Conservation (phyloP, 2,797 vertebrate genomes). For the Aeoliscus strigatus region DNA sequence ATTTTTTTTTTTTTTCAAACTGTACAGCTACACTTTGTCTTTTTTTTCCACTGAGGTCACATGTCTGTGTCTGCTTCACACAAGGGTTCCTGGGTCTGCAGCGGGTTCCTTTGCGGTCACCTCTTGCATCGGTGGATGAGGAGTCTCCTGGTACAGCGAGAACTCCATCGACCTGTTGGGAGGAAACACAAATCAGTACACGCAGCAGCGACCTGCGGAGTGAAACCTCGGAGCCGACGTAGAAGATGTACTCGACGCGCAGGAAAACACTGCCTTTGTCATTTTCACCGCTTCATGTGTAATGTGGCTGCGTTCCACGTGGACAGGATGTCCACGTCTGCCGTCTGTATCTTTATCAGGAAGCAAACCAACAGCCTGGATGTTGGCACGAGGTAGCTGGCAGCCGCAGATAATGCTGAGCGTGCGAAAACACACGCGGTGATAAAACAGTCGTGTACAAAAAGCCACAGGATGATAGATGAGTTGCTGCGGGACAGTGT, state of each 20-base stretch:
- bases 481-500: slow-evolving; percentile 1
- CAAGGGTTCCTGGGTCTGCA: slow-evolving; percentile 72
- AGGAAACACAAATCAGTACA: slow-evolving; percentile 32
- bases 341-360: not conserved
- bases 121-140: slow-evolving; percentile 66
- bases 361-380: slow-evolving; percentile 1
- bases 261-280: not conserved
- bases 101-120: slow-evolving; percentile 61
- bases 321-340: no score
- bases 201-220: slow-evolving; percentile 6
- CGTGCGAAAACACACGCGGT: slow-evolving; percentile 12
- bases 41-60: slow-evolving; percentile 65
- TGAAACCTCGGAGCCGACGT: not conserved
- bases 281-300: not conserved
- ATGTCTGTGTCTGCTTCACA: slow-evolving; percentile 58
- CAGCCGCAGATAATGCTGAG: slow-evolving; percentile 18
- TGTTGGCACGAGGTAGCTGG: slow-evolving; percentile 5
- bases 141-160: slow-evolving; percentile 71
- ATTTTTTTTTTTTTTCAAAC: slow-evolving; percentile 52
- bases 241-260: not conserved
- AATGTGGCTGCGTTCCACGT: no score
- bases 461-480: slow-evolving; percentile 28
- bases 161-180: slow-evolving; percentile 71
- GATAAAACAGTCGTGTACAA: slow-evolving; percentile 17
- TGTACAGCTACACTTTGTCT: slow-evolving; percentile 60